Evolutionary conservation across 2,888 invertebrate genomes (phyloP).

Genomic region (Adelphocoris suturalis): DNA sequence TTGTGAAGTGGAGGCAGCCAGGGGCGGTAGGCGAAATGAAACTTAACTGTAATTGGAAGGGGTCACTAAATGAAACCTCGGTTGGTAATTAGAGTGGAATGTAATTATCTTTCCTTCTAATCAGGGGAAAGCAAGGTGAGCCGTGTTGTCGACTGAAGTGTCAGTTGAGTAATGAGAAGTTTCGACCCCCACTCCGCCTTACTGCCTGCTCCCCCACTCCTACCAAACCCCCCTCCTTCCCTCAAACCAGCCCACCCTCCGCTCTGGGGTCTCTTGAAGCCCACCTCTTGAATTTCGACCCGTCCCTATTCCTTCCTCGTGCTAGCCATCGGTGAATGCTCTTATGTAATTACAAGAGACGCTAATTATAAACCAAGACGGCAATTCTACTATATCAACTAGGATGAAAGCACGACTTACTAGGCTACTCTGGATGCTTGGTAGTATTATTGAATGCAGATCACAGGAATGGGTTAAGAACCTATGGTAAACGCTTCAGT

Average conservation of each 20-base stretch:
- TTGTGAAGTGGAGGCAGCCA: neutral
- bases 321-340: neutral
- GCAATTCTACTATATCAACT: too few relatives aligned
- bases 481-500: too few relatives aligned
- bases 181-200: constrained; percentile 52
- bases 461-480: too few relatives aligned
- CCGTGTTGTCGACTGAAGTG: constrained; percentile 70
- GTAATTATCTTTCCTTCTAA: constrained; percentile 71
- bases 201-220: neutral
- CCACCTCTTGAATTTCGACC: constrained; percentile 33
- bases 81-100: constrained; percentile 71
- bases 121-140: constrained; percentile 70
- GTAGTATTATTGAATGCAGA: too few relatives aligned
- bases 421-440: too few relatives aligned
- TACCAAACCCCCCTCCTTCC: neutral
- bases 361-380: constrained; percentile 23
- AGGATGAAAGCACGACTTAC: too few relatives aligned
- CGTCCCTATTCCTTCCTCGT: neutral
- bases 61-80: constrained; percentile 71
- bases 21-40: constrained; percentile 60
- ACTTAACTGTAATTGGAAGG: constrained; percentile 71
- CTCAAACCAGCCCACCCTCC: neutral
- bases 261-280: neutral
- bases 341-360: constrained; percentile 41
- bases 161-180: constrained; percentile 71